Evolutionary conservation across 2,888 invertebrate genomes (phyloP).

Genomic region (Hirtodrosophila cameraria): DNA sequence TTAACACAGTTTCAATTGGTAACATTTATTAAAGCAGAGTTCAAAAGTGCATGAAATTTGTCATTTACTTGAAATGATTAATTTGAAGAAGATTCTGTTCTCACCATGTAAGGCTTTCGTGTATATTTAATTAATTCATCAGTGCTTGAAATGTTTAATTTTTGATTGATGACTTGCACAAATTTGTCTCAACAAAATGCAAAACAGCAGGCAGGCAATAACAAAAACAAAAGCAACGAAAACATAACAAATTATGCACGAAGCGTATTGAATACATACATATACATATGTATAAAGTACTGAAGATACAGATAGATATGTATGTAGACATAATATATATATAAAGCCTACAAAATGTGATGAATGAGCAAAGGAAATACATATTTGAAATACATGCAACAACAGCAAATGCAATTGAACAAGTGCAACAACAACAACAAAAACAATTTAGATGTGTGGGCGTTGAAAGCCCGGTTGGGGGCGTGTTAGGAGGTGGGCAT

Average conservation of each 20-base stretch:
- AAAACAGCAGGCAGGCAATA: constrained; percentile 31
- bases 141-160: constrained; percentile 43
- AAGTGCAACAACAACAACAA: constrained; percentile 46
- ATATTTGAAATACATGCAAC: constrained; percentile 43
- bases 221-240: constrained; percentile 9
- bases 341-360: constrained; percentile 32
- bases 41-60: constrained; percentile 20
- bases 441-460: constrained; percentile 27
- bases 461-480: constrained; percentile 32
- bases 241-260: constrained; percentile 40
- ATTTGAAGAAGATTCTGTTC: constrained; percentile 4
- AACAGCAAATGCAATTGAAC: constrained; percentile 56
- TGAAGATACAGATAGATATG: constrained; percentile 6
- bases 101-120: constrained; percentile 38
- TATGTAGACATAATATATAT: constrained; percentile 5
- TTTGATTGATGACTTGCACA: constrained; percentile 68
- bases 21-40: neutral
- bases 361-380: constrained; percentile 48
- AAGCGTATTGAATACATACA: constrained; percentile 10
- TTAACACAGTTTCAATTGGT: neutral
- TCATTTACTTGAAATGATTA: neutral
- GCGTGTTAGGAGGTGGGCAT: neutral
- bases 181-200: constrained; percentile 65
- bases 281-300: constrained; percentile 17
- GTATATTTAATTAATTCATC: constrained; percentile 67